Evolutionary conservation across 2,113 vertebrate genomes (phyloP).

Genomic region (Upupa epops): DNA sequence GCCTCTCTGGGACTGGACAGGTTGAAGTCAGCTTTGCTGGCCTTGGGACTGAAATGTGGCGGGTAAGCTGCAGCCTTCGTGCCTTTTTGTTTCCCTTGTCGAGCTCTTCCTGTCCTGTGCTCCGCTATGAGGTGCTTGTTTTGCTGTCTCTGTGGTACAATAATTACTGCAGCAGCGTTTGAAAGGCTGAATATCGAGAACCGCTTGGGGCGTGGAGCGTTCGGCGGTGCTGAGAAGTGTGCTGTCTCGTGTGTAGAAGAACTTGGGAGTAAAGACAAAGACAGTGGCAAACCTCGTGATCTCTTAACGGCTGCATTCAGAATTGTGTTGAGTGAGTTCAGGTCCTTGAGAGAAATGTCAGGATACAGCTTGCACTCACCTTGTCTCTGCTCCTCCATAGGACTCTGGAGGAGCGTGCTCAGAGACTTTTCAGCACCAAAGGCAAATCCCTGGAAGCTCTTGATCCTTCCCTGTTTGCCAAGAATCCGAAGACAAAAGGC

Average conservation of each 20-base stretch:
- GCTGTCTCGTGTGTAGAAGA: background rate
- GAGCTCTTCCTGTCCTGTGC: background rate
- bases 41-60: slow-evolving; percentile 94
- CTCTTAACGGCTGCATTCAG: background rate
- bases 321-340: background rate
- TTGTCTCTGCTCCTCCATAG: slow-evolving; percentile 61
- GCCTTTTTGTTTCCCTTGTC: background rate
- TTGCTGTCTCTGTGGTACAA: background rate
- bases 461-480: slow-evolving; percentile 93
- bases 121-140: background rate
- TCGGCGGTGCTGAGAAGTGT: background rate
- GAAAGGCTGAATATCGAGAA: background rate
- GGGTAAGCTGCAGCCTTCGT: slow-evolving; percentile 81
- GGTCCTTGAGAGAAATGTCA: background rate
- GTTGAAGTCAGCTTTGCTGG: slow-evolving; percentile 95
- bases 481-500: slow-evolving; percentile 96
- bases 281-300: background rate
- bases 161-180: background rate
- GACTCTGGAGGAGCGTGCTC: slow-evolving; percentile 94
- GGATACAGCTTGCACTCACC: background rate
- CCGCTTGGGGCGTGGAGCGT: fast-evolving
- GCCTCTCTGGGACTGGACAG: slow-evolving; percentile 96
- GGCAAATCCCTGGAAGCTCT: slow-evolving; percentile 93
- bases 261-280: background rate
- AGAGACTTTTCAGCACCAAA: slow-evolving; percentile 96